Evolutionary conservation across 1,140 invertebrate genomes (phyloP), one percentile per base, ranked within the genome.

Genomic region (Pteromalus puparum): DNA sequence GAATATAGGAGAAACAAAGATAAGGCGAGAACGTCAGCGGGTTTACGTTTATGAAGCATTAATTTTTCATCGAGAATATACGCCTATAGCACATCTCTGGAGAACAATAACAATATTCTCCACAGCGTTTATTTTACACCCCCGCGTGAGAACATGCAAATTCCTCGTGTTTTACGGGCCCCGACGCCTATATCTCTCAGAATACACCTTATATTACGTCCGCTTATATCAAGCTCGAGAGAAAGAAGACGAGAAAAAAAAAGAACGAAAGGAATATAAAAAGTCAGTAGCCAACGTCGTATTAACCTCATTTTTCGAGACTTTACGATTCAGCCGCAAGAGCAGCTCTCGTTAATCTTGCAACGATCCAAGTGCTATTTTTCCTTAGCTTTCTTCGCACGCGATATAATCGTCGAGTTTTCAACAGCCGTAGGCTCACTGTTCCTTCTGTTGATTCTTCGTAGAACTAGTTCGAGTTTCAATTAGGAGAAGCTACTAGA

Each of bases 11-110:
- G 48, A 53, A 53, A 18, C 46, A 1, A 48, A 34, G 2, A 5
- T 5, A 1, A 34, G 34, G 34, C 34, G 34, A 34, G 9, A 2
- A 13, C 42, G 42, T 13, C 42, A 1, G 12, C 42, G 42, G 42
- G 5, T 46, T 48, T 48, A 48, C 1, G 46, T 13, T 48, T 48
- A 61, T n/a, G 18, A 21, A 61, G 0, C 21, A 61, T 61, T 61
- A 61, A 61, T 61, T 61, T 61, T 61, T 48, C 46, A 68, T 68
- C 65, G 65, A 18, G 46, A 48, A 1, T 26, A 78, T 78, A 42
- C 10, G 3, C 30, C 28, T 38, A 48, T 18, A 67, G 4, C 1
- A 18, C 65, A 67, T 2, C n/a, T 67, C 65, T 5, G 65, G 65
- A 18, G n/a, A 26, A 15, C 46, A 67, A 42, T 12, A 42, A 42